Evolutionary conservation across 2,888 invertebrate genomes (phyloP), one percentile per base, ranked within the genome.

Genomic region (Meiosimyza decipiens): DNA sequence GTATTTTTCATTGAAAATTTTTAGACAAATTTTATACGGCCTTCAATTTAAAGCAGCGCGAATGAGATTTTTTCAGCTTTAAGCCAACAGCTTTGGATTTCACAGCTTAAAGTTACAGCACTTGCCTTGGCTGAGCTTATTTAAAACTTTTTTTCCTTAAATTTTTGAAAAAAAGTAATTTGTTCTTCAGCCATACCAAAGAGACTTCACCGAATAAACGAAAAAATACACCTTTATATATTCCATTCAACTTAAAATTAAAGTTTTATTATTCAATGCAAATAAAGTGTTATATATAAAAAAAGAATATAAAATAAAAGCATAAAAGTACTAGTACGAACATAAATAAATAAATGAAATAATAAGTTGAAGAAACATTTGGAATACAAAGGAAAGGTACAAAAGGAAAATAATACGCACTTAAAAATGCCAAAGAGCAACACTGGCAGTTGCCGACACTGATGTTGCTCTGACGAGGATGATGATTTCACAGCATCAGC

Each of bases 231-330:
- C 1, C 40, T 40, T 40, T 40, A 57, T 18, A 28, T 18, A 63
- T 63, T 63, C 47, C 16, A 13, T 65, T 52, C 50, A 51, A 51
- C 40, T 65, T n/a, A 15, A 66, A 67, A 75, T 73, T 63, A 73
- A 71, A 73, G 57, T 72, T 75, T 73, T 68, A 71, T 63, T 63
- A 59, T 71, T 70, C 68, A 69, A 65, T 72, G 40, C 49, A 63
- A 67, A 57, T 11, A 40, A 40, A 40, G 40, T 40, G 22, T 55
- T 63, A 71, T 63, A 71, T 63, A 71, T 60, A 69, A 71, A 22
- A 6, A 11, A n/a, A 18, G 63, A 22, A 16, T 9, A 47, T 6
- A 63, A n/a, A 49, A 9, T 7, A 63, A 22, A 28, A 63, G 49
- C 9, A 47, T 49, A 18, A 6, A n/a, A n/a, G 15, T 2, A 63